Base-by-base conservation (phyloP, 2,113 vertebrate genomes). In the Hiodon alosoides region DNA sequence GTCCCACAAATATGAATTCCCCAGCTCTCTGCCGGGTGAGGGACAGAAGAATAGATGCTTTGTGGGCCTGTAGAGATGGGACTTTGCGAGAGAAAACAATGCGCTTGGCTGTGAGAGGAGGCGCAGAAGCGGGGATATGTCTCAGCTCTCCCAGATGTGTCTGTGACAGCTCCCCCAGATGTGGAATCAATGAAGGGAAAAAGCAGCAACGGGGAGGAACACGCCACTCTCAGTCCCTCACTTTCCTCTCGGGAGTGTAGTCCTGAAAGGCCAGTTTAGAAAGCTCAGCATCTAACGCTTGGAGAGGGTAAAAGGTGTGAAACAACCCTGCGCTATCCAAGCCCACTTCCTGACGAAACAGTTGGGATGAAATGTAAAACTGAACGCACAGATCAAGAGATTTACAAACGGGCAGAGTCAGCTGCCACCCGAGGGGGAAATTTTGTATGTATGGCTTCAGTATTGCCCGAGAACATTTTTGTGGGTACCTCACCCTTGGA, bases 11-110 rank as follows among this genome's bases (percentile, higher is more conserved):
- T 7, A 31, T 8, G 65, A 48, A 47, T 58, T 59, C 31, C 57
- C 48, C 10, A 71, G 31, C 57, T 47, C 17, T 71, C 54, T 13
- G 7, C 59, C 4, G 55, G 69, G 53, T 9, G 55, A 8, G 69
- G 54, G 53, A 3, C 14, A 4, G 14, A 11, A 59, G 55, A 71
- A 71, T 60, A 47, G 70, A 58, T 59, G 11, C 57, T 52, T 71
- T 71, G 70, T 71, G 55, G 3, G 69, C 53, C 54, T 57, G 16
- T 71, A 50, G 58, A 59, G 10, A 60, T 59, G 70, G 57, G 50
- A 59, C 46, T 14, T n/a, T 47, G 55, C 14, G 4, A 52, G 60
- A 58, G 13, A 14, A 7, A 70, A 70, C 69, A 60, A 71, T 71
- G 70, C 47, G 9, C 55, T 60, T 71, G 70, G 70, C 70, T 13